Evolutionary conservation across 2,888 invertebrate species (phyloP).

Genomic region (Blastobasis lacticolella): DNA sequence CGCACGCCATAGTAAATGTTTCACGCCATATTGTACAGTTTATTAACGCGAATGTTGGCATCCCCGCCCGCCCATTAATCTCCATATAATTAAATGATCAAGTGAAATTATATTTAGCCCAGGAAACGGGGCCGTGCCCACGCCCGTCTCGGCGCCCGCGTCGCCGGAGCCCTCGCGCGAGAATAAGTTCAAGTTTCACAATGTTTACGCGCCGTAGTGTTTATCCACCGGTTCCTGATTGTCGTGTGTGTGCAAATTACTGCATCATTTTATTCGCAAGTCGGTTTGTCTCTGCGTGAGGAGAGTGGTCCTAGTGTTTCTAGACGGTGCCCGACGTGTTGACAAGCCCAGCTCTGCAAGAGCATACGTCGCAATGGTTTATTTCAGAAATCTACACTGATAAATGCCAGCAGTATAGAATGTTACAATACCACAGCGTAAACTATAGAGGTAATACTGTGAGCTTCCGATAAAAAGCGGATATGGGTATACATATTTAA

Average conservation of each 20-base stretch:
- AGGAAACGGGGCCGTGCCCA: slow-evolving; percentile 62
- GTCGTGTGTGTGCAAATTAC: background rate
- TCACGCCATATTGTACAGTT: slow-evolving; percentile 49
- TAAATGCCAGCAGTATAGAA: too few relatives aligned
- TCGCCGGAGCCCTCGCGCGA: slow-evolving; percentile 29
- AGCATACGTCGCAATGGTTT: too few relatives aligned
- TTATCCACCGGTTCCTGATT: background rate
- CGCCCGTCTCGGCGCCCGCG: slow-evolving; percentile 35
- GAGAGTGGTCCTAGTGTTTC: too few relatives aligned
- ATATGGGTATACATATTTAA: too few relatives aligned
- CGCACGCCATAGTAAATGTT: slow-evolving; percentile 36
- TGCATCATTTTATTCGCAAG: too few relatives aligned
- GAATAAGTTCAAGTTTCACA: slow-evolving; percentile 27
- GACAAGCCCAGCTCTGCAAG: too few relatives aligned
- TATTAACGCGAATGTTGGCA: slow-evolving; percentile 62
- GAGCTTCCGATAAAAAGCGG: too few relatives aligned
- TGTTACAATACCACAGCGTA: too few relatives aligned
- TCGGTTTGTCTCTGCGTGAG: too few relatives aligned
- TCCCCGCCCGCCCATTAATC: slow-evolving; percentile 63
- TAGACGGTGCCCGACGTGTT: too few relatives aligned
- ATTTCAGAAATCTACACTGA: too few relatives aligned
- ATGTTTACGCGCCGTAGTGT: background rate
- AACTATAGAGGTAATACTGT: too few relatives aligned
- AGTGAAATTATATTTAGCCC: slow-evolving; percentile 70
- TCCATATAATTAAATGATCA: slow-evolving; percentile 73